Evolutionary conservation across 1,140 invertebrate genomes (phyloP), one percentile per base, ranked within the genome.

Genomic region (Nasonia longicornis): DNA sequence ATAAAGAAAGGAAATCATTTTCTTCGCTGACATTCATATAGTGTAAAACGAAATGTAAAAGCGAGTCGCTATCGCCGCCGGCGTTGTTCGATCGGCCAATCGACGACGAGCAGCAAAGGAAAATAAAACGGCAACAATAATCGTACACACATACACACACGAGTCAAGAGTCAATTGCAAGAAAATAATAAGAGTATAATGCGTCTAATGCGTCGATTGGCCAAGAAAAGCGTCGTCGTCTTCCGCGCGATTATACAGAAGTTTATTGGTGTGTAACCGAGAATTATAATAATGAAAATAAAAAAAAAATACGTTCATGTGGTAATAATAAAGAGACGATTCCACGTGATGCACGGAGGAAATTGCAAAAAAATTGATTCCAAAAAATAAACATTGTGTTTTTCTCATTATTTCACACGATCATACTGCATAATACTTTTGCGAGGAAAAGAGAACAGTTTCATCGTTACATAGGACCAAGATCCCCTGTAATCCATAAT

Each of bases 391-490:
- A 76, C 29, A 26, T 78, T 82, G 76, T 77, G 71, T 82, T 77
- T 69, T 63, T 81, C 71, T 79, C 69, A 48, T 81, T 83, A 75
- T 81, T 81, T 83, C 72, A 75, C 76, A 26, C 26, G 26, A 26
- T 81, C 71, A 78, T 42, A 58, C 70, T 81, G 26, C 52, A 29
- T 26, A 35, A 52, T 72, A 63, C 79, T 52, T 63, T 69, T 76
- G 26, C 26, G 14, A n/a, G 8, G 31, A 14, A 29, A 29, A 67
- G 11, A 45, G 42, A 42, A 42, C 6, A 80, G 14, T 66, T 66
- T 81, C 67, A 81, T 67, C 69, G 80, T 84, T 84, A 79, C 70
- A 87, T 87, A 88, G 88, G 86, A 89, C 86, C 88, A 89, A 89
- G 84, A 84, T 87, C 86, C 85, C 52, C 84, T 85, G 73, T 16